Conservation (phyloP, 2,113 vertebrate species). For the Sinocyclocheilus rhinocerous region DNA sequence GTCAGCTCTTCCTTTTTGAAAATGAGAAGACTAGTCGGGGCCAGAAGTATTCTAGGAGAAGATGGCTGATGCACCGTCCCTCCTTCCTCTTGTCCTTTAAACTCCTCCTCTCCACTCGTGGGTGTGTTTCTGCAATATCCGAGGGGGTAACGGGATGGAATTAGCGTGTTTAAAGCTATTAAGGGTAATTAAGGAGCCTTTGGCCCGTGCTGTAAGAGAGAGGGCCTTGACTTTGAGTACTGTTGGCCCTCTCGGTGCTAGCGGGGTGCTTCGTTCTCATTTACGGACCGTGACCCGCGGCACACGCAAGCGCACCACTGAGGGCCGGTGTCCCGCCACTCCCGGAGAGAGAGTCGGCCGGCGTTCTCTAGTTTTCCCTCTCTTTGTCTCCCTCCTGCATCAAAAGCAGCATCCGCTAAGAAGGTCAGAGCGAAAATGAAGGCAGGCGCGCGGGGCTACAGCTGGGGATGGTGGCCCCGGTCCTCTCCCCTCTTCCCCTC, state of each 20-base stretch:
- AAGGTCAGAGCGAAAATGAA: slow-evolving; percentile 98
- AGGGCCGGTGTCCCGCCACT: slow-evolving; percentile 78
- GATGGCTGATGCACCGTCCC: slow-evolving; percentile 49
- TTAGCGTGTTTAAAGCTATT: slow-evolving; percentile 94
- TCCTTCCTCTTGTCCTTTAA: slow-evolving; percentile 62
- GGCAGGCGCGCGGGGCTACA: slow-evolving; percentile 92
- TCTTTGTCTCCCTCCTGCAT: slow-evolving; percentile 79
- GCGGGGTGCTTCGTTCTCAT: slow-evolving; percentile 82
- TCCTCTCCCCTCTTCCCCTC: slow-evolving; percentile 90
- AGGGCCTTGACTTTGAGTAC: slow-evolving; percentile 87
- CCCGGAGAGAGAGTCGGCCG: slow-evolving; percentile 54
- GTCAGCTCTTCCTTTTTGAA: slow-evolving; percentile 45
- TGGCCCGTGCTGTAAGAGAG: slow-evolving; percentile 81
- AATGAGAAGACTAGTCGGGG: slow-evolving; percentile 43
- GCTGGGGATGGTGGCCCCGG: slow-evolving; percentile 93
- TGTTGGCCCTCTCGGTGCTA: slow-evolving; percentile 83
- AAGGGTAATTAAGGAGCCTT: slow-evolving; percentile 90
- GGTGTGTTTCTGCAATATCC: slow-evolving; percentile 67
- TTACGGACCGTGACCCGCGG: slow-evolving; percentile 64
- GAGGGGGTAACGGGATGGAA: slow-evolving; percentile 75
- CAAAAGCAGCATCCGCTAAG: slow-evolving; percentile 91
- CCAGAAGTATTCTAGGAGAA: slow-evolving; percentile 73
- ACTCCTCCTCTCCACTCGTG: slow-evolving; percentile 43
- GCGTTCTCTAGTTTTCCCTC: slow-evolving; percentile 15
- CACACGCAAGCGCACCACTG: slow-evolving; percentile 14